Base-by-base conservation (phyloP, 2,888 invertebrate genomes). In the Philereme vetulata region DNA sequence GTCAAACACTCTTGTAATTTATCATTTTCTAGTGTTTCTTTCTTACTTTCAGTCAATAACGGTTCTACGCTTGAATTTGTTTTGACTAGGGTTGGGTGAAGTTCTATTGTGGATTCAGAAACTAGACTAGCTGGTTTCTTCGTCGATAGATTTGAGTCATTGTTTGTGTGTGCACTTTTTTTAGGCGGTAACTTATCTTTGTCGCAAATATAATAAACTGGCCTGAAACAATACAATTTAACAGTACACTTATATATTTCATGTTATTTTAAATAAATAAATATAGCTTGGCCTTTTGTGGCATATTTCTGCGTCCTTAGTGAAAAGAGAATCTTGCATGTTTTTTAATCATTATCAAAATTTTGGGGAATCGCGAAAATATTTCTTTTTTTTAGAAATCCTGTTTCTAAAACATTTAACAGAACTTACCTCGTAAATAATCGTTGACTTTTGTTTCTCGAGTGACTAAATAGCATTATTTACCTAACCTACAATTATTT, bases 301-400 rank as follows among this genome's bases (percentile, higher is more conserved):
- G 21, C 21, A 36, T 7, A 36, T 36, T 36, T 10, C 40, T 47
- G 54, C 54, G 47, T 42, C 54, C 54, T 54, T 54, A 47, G 54
- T 54, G 47, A 47, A 54, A 47, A 47, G 40, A 34, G n/a, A 1
- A 8, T 11, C 21, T 21, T 21, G 2, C 21, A n/a, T n/a, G 9
- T 9, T 45, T 42, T 42, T 42, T 42, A 9, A 7, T 8, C 4
- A n/a, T n/a, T 36, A 36, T 6, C 5, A 36, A 4, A 9, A 40
- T 9, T 42, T 42, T 5, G 42, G 5, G 1, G 38, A 38, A 38
- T 38, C 38, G 8, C 42, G 4, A n/a, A 42, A 21, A 1, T 21
- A 21, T 21, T 1, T 21, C 21, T 21, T 21, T 21, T n/a, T 21
- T 5, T n/a, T 10, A 42, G 10, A 5, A 10, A 42, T 10, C 42